Conservation (phyloP, 2,797 vertebrate species). For the Platyrinchus mystaceus region DNA sequence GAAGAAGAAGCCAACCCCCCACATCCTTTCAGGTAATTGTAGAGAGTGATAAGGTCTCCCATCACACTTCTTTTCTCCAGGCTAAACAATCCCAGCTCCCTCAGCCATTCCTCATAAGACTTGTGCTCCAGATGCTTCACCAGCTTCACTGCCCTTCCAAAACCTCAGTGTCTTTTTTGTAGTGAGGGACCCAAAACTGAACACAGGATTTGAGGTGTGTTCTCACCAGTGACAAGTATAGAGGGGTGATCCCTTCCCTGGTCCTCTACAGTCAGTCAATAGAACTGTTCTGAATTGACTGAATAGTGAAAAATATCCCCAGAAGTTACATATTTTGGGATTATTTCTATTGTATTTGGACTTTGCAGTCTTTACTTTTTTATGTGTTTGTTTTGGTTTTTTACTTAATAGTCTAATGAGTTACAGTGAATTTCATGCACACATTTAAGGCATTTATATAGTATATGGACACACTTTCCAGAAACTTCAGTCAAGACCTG, state of each 20-base stretch:
- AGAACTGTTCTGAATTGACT: not conserved
- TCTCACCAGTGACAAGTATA: not conserved
- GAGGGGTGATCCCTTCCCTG: accelerated
- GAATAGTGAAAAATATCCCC: not conserved
- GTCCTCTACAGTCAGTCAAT: not conserved
- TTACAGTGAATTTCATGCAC: not conserved
- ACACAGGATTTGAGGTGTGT: not conserved
- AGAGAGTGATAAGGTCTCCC: not conserved
- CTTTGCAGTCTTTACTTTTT: not conserved
- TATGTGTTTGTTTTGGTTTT: not conserved
- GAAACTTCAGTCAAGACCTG: not conserved
- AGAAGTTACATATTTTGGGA: not conserved
- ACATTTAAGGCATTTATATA: not conserved
- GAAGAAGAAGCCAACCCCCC: not conserved
- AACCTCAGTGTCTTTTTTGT: not conserved
- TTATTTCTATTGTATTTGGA: not conserved
- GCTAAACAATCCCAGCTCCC: not conserved
- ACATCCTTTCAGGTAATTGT: not conserved
- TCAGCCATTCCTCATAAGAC: accelerated
- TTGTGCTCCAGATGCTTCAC: not conserved
- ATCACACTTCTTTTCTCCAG: not conserved
- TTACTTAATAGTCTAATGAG: not conserved
- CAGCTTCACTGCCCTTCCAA: accelerated
- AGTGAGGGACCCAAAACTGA: not conserved
- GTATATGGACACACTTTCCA: not conserved